phyloP scores from a whole-genome alignment of 1,140 invertebrate species.

The Capitella teleta region DNA sequence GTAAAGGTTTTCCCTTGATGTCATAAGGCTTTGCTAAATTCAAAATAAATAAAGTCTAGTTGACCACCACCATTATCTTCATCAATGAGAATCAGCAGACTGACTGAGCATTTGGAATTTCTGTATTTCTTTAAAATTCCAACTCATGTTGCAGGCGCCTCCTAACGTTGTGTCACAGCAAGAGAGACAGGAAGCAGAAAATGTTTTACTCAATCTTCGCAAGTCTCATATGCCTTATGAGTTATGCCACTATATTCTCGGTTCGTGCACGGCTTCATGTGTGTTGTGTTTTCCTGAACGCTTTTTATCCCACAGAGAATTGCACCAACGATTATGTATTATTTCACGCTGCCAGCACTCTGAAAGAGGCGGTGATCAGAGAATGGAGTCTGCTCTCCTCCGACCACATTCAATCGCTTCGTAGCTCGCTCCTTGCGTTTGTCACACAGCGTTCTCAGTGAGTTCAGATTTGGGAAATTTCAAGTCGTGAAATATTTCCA shows the following conservation, averaged over 20 bases:
- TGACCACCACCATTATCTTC: no score
- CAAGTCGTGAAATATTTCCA: no score
- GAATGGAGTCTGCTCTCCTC: conserved; percentile 64
- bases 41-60: no score
- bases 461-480: no score
- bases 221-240: conserved; percentile 71
- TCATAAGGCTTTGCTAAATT: no score
- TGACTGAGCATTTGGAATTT: no score
- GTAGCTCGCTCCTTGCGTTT: conserved; percentile 67
- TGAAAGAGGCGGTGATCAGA: conserved; percentile 68
- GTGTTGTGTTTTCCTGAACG: not conserved
- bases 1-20: no score
- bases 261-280: conserved; percentile 32
- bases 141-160: conserved; percentile 57
- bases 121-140: no score
- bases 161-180: conserved; percentile 64
- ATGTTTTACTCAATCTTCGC: conserved; percentile 65
- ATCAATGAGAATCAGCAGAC: no score
- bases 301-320: conserved; percentile 47
- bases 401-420: conserved; percentile 57
- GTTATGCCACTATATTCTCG: conserved; percentile 65
- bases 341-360: conserved; percentile 72
- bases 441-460: conserved; percentile 53
- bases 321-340: conserved; percentile 68
- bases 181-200: conserved; percentile 66